phyloP scores from a whole-genome alignment of 1,140 invertebrate genomes.

The Parasteatoda tepidariorum region DNA sequence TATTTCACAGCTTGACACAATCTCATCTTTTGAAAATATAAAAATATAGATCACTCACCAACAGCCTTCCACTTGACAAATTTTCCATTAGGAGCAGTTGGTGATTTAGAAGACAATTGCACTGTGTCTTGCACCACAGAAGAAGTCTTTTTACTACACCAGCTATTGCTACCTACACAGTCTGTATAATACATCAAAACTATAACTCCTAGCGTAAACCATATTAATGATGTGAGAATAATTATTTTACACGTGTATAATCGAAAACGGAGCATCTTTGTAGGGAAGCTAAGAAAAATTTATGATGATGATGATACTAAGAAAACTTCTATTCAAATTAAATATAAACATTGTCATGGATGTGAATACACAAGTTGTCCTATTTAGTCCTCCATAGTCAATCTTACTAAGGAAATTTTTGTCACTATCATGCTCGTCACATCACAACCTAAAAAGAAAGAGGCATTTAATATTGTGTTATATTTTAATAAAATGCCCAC shows the following conservation, averaged over 20 bases:
- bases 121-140: background rate
- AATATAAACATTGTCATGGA: no score
- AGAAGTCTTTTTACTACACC: constrained; percentile 25
- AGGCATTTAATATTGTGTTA: no score
- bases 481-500: no score
- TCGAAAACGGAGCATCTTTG: constrained; percentile 71
- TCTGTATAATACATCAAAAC: constrained; percentile 94
- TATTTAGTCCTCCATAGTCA: no score
- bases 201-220: constrained; percentile 93
- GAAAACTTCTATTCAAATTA: no score
- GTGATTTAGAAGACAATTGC: background rate
- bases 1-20: no score
- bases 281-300: no score
- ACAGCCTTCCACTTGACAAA: constrained; percentile 7
- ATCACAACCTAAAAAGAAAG: no score
- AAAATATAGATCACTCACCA: constrained; percentile 18
- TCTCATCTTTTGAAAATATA: background rate
- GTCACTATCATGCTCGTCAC: no score
- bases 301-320: no score
- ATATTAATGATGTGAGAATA: constrained; percentile 91
- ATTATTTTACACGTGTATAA: constrained; percentile 95
- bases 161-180: constrained; percentile 68
- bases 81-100: constrained; percentile 42
- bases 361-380: no score
- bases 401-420: no score